These are phyloP conservation scores for Hesperia comma DNA, from an alignment of 2,888 invertebrate genomes.

Conservation along the genomic window DNA sequence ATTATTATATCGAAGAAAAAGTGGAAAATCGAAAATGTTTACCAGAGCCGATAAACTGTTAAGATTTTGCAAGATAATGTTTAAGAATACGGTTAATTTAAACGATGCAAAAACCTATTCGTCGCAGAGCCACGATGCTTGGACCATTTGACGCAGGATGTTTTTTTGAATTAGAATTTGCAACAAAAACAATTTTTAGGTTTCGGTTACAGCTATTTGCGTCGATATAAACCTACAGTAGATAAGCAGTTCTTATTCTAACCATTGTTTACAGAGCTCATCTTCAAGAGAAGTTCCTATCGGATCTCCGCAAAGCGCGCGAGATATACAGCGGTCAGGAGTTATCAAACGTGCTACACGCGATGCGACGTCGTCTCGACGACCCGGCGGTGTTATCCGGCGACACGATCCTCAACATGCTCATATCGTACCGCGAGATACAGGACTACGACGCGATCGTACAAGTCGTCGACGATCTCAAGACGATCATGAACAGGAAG, in stretches of 20 bases:
- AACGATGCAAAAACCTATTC: too few species aligned
- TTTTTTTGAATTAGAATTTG: too few species aligned
- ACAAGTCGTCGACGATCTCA: constrained; percentile 96
- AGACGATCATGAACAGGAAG: constrained; percentile 93
- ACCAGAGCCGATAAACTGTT: too few species aligned
- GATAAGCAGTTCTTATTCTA: background rate
- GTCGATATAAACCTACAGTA: too few species aligned
- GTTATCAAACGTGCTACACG: constrained; percentile 90
- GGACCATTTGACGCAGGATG: too few species aligned
- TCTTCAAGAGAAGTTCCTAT: constrained; percentile 98
- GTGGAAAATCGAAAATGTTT: too few species aligned
- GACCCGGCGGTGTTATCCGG: constrained; percentile 98
- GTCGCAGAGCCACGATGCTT: too few species aligned
- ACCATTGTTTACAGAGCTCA: constrained; percentile 88
- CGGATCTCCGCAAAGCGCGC: constrained; percentile 95
- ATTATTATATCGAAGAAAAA: too few species aligned
- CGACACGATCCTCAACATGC: constrained; percentile 97
- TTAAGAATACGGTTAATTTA: too few species aligned
- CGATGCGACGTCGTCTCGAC: constrained; percentile 96
- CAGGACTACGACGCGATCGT: constrained; percentile 99
- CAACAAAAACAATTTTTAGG: too few species aligned
- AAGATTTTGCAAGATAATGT: too few species aligned
- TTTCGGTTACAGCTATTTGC: too few species aligned
- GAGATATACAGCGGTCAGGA: constrained; percentile 94
- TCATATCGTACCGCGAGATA: constrained; percentile 95